Conservation (phyloP, 2,888 invertebrate genomes). For the Nomada fucata region DNA sequence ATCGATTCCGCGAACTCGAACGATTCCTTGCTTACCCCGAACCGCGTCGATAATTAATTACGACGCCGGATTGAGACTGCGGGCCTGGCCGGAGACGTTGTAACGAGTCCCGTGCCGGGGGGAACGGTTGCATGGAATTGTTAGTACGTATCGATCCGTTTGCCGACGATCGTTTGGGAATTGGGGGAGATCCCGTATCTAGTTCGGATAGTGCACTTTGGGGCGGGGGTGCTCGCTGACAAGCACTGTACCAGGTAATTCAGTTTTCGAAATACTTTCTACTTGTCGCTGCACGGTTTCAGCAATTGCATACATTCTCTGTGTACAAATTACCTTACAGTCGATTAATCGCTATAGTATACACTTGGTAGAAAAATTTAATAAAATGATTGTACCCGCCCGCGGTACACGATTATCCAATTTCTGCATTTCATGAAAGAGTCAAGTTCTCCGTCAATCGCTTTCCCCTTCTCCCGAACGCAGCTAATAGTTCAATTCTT, state of each 20-base stretch:
- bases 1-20: conserved; percentile 47
- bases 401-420: too few species aligned
- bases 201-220: too few species aligned
- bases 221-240: too few species aligned
- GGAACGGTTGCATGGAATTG: not conserved
- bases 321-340: too few species aligned
- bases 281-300: too few species aligned
- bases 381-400: too few species aligned
- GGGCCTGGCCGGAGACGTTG: not conserved
- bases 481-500: conserved; percentile 63
- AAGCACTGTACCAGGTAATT: too few species aligned
- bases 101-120: conserved; percentile 12
- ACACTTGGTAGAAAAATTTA: not conserved
- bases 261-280: too few species aligned
- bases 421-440: too few species aligned
- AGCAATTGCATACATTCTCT: too few species aligned
- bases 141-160: not conserved
- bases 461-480: conserved; percentile 12
- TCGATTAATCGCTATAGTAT: too few species aligned
- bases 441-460: too few species aligned
- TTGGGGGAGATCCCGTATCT: not conserved
- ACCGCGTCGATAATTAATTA: conserved; percentile 46
- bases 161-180: not conserved
- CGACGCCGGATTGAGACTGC: conserved; percentile 35
- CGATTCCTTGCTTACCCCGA: conserved; percentile 47